Percentiles rank a stretch among this genome's conserved stretches.
Conservation (phyloP, 2,888 invertebrate species). For the Tiliacea aurago region DNA sequence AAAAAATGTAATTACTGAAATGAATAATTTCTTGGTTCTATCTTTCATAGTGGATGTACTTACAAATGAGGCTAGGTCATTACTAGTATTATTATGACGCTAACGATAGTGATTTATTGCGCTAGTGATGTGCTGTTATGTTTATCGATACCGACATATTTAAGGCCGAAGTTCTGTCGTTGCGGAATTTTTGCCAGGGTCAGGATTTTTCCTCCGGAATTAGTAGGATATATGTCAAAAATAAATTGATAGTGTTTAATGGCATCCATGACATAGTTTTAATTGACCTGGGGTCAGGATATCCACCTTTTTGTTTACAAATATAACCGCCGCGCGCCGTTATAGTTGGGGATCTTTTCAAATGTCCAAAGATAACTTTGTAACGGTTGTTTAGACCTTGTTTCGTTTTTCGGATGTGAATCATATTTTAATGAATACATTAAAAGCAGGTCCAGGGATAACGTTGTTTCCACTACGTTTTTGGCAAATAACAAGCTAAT, state of each 20-base stretch:
- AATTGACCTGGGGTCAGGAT: conserved; percentile 8
- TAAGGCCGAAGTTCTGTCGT: background rate
- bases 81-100: conserved; percentile 77
- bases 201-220: background rate
- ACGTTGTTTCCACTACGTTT: background rate
- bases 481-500: background rate
- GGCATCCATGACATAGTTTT: conserved; percentile 37
- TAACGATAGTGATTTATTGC: conserved; percentile 73
- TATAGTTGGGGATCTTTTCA: background rate
- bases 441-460: background rate
- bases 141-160: conserved; percentile 45
- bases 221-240: no score
- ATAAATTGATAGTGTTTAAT: conserved; percentile 1
- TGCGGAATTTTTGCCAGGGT: conserved; percentile 13
- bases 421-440: background rate
- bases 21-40: conserved; percentile 53
- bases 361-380: background rate
- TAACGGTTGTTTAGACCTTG: conserved; percentile 1
- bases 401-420: background rate
- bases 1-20: background rate
- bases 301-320: conserved; percentile 15
- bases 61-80: conserved; percentile 83
- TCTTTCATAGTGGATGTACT: conserved; percentile 61
- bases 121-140: conserved; percentile 69
- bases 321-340: background rate